These are phyloP conservation scores for Tragelaphus scriptus DNA, from an alignment of 2,113 vertebrate genomes.

Conservation along the genomic window DNA sequence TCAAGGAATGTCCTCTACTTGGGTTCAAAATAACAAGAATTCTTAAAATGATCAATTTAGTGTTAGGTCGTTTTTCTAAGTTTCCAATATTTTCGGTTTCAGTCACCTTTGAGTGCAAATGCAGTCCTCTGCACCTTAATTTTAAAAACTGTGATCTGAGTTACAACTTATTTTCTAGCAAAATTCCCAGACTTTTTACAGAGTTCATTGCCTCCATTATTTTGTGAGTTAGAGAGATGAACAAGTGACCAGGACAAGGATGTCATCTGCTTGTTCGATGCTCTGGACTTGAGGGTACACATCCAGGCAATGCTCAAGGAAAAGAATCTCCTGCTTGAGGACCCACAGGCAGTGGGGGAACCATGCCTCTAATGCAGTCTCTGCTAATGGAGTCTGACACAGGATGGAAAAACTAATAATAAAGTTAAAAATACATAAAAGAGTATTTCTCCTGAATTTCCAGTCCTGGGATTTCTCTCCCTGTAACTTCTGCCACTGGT, in stretches of 20 bases:
- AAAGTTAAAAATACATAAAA: neutral
- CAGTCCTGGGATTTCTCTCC: neutral
- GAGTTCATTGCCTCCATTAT: neutral
- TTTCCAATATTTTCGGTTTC: neutral
- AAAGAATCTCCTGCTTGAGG: neutral
- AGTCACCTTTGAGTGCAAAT: neutral
- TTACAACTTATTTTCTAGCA: neutral
- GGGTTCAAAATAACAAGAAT: neutral
- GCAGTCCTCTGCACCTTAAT: neutral
- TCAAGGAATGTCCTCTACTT: neutral
- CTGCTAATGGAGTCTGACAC: fast-evolving
- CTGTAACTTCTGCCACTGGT: neutral
- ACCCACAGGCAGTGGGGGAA: fast-evolving
- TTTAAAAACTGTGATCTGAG: neutral
- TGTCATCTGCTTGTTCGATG: neutral
- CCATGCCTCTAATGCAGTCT: fast-evolving
- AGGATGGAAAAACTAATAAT: neutral
- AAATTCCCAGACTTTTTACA: neutral
- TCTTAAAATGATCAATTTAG: neutral
- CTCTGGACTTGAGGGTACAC: too few species aligned
- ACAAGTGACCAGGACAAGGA: too few species aligned
- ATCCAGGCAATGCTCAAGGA: fast-evolving
- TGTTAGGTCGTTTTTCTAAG: neutral
- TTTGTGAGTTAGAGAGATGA: neutral
- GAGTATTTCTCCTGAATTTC: neutral